Conservation (phyloP, 2,113 vertebrate species). For the Ptychochromis oligacanthus region DNA sequence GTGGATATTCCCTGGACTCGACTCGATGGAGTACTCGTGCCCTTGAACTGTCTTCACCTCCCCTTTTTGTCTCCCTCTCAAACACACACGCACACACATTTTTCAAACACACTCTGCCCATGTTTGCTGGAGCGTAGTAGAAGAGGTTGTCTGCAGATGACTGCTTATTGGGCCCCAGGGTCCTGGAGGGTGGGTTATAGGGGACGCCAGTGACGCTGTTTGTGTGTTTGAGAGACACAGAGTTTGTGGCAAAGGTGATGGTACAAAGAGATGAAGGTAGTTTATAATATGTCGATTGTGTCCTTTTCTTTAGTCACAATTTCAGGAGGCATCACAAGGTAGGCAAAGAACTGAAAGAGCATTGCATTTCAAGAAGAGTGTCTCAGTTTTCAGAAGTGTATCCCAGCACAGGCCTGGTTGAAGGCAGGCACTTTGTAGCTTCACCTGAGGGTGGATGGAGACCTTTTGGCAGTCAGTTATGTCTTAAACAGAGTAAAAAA, state of each 20-base stretch:
- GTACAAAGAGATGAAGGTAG: neutral
- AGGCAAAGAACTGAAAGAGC: too few relatives aligned
- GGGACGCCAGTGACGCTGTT: constrained; percentile 62
- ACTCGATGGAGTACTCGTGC: constrained; percentile 76
- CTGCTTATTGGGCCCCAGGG: constrained; percentile 84
- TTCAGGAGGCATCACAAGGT: neutral
- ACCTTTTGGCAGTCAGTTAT: neutral
- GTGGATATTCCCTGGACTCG: constrained; percentile 69
- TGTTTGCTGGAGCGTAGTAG: constrained; percentile 74
- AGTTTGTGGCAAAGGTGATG: constrained; percentile 34
- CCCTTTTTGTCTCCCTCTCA: constrained; percentile 24
- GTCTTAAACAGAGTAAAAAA: neutral
- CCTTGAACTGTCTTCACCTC: constrained; percentile 73
- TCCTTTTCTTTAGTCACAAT: constrained; percentile 14
- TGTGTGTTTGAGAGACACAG: constrained; percentile 51
- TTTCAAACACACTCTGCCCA: constrained; percentile 39
- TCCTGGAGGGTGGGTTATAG: constrained; percentile 50
- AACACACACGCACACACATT: constrained; percentile 39
- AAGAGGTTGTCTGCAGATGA: constrained; percentile 80
- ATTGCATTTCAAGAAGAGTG: too few relatives aligned
- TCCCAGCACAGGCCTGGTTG: constrained; percentile 4
- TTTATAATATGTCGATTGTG: neutral
- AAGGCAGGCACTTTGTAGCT: constrained; percentile 2
- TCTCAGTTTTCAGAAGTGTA: constrained; percentile 6
- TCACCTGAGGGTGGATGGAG: neutral